Conservation (phyloP, 2,113 vertebrate species). For the Cyanoramphus novaezelandiae region DNA sequence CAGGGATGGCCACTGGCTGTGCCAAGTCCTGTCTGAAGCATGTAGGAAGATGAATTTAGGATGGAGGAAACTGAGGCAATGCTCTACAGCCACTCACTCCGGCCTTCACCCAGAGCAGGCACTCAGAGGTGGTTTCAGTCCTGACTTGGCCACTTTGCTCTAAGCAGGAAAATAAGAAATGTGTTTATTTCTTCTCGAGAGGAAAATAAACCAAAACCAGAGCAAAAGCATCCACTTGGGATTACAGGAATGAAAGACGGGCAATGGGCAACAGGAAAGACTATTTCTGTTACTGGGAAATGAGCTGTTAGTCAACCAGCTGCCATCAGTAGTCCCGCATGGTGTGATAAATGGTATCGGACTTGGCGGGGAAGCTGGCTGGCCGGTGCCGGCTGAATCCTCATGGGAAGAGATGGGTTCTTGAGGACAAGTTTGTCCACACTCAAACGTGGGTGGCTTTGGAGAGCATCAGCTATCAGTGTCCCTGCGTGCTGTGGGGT, state of each 20-base stretch:
- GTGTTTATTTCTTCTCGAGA: neutral
- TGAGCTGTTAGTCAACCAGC: constrained; percentile 55
- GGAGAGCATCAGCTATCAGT: neutral
- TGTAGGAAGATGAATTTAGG: neutral
- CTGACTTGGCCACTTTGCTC: neutral
- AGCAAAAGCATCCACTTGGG: neutral
- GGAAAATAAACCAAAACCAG: constrained; percentile 6
- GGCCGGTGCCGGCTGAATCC: neutral
- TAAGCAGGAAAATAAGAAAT: neutral
- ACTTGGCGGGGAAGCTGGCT: neutral
- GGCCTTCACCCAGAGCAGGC: neutral
- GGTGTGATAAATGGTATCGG: constrained; percentile 18
- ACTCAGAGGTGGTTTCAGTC: neutral
- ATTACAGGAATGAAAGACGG: constrained; percentile 29
- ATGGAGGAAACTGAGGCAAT: neutral
- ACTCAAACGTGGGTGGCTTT: neutral
- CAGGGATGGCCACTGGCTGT: neutral
- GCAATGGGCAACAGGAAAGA: neutral
- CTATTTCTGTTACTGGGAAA: constrained; percentile 40
- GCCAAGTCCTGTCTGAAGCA: neutral
- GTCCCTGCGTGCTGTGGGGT: neutral
- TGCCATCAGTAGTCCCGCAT: neutral
- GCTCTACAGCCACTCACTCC: neutral
- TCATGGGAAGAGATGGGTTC: neutral
- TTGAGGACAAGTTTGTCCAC: neutral